phyloP scores from a whole-genome alignment of 2,888 invertebrate genomes.

The Balanococcus diminutus region DNA sequence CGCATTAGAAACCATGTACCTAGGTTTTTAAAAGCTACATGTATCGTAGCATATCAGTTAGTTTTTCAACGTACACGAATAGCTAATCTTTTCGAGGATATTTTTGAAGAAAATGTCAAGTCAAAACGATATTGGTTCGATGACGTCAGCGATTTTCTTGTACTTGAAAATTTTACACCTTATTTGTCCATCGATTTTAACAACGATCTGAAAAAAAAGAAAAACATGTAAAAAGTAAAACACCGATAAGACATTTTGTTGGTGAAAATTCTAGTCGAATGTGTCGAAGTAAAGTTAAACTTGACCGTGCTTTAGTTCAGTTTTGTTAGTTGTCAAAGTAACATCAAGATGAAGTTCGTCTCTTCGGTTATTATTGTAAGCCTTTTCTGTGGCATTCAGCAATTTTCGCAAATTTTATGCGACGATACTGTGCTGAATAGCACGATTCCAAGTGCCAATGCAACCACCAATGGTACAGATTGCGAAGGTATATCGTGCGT shows the following conservation, averaged over 20 bases:
- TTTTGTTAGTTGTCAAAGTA: neutral
- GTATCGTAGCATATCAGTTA: neutral
- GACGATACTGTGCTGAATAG: no score
- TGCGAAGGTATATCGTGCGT: no score
- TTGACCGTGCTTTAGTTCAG: neutral
- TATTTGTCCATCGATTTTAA: neutral
- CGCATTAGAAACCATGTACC: neutral
- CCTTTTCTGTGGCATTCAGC: neutral
- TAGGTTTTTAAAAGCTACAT: neutral
- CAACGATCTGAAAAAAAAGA: neutral
- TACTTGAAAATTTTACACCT: neutral
- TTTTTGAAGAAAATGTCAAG: neutral
- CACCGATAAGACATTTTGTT: slow-evolving; percentile 13
- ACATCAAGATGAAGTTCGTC: slow-evolving; percentile 1
- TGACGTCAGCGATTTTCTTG: neutral
- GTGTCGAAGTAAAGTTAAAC: neutral
- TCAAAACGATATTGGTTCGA: neutral
- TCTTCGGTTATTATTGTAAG: neutral
- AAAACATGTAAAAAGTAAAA: slow-evolving; percentile 14
- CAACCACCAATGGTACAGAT: no score
- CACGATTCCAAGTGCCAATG: no score
- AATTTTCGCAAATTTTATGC: slow-evolving; percentile 3
- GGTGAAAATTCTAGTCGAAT: neutral
- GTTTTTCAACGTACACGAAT: neutral
- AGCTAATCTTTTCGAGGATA: neutral